A percentile compares a stretch with the other conserved stretches of the same genome.
phyloP scores from a whole-genome alignment of 2,888 invertebrate species.

The Taenaris catops region DNA sequence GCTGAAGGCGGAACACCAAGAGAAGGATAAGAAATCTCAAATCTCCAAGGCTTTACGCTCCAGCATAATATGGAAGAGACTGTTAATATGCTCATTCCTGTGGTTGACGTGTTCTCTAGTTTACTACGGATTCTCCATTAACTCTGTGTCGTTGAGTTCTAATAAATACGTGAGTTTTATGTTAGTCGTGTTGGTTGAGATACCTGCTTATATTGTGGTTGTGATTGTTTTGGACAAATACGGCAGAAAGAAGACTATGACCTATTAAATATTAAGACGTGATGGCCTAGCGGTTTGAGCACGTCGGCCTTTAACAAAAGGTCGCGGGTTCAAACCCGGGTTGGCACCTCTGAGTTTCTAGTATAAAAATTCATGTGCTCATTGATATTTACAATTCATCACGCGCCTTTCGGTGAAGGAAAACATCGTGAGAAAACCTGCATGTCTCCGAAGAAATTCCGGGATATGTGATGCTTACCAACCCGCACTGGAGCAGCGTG shows the following conservation, averaged over 20 bases:
- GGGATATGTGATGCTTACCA: too few relatives aligned
- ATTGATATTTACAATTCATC: too few relatives aligned
- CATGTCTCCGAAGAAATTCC: too few relatives aligned
- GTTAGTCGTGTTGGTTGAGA: conserved; percentile 81
- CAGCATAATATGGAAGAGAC: conserved; percentile 75
- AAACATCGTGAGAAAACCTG: too few relatives aligned
- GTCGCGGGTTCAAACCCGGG: too few relatives aligned
- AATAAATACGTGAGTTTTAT: conserved; percentile 89
- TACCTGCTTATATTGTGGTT: conserved; percentile 85
- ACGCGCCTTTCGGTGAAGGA: too few relatives aligned
- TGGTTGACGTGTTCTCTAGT: conserved; percentile 90
- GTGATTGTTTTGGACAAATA: conserved; percentile 83
- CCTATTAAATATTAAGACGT: too few relatives aligned
- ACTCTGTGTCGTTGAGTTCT: conserved; percentile 86
- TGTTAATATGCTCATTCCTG: conserved; percentile 84
- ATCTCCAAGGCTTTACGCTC: conserved; percentile 75
- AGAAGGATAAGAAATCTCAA: conserved; percentile 56
- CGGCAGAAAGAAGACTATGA: conserved; percentile 83
- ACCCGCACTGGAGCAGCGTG: too few relatives aligned
- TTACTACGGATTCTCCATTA: conserved; percentile 89
- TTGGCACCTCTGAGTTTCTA: too few relatives aligned
- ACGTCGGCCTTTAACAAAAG: too few relatives aligned
- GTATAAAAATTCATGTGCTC: too few relatives aligned
- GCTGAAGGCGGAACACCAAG: conserved; percentile 47
- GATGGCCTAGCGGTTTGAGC: too few relatives aligned